These are phyloP conservation scores for Laterallus jamaicensis DNA, from an alignment of 2,113 vertebrate species.

Conservation along the genomic window DNA sequence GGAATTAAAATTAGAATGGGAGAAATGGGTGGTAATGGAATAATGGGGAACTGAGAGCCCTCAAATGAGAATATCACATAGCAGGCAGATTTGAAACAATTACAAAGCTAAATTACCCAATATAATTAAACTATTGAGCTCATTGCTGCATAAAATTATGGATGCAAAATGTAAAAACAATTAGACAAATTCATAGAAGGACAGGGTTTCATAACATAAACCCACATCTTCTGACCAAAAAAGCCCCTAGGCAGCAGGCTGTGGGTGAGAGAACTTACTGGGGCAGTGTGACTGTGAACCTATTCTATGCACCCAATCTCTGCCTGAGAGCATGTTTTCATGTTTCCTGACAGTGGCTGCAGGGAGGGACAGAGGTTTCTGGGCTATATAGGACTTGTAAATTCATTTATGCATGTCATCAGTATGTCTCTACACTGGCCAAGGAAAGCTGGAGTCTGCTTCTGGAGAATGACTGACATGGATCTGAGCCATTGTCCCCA, in stretches of 20 bases:
- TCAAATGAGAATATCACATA: neutral
- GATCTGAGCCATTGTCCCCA: neutral
- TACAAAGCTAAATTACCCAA: neutral
- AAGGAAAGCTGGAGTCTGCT: neutral
- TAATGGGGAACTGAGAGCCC: neutral
- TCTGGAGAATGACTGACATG: neutral
- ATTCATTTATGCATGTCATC: neutral
- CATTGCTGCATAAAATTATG: neutral
- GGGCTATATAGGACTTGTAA: neutral
- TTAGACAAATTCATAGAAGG: neutral
- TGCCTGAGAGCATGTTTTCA: rapidly evolving
- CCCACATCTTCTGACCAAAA: neutral
- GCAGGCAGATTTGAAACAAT: neutral
- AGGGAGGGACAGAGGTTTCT: neutral
- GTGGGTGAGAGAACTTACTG: neutral
- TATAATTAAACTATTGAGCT: neutral
- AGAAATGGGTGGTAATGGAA: neutral
- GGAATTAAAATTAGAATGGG: neutral
- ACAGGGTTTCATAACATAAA: neutral
- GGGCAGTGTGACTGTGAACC: neutral
- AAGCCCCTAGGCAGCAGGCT: neutral
- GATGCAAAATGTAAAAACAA: neutral
- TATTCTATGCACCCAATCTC: too few relatives aligned
- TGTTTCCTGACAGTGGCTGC: neutral
- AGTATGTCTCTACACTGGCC: neutral